Conservation (phyloP, 2,797 vertebrate species). For the Sebastes wilsoni region DNA sequence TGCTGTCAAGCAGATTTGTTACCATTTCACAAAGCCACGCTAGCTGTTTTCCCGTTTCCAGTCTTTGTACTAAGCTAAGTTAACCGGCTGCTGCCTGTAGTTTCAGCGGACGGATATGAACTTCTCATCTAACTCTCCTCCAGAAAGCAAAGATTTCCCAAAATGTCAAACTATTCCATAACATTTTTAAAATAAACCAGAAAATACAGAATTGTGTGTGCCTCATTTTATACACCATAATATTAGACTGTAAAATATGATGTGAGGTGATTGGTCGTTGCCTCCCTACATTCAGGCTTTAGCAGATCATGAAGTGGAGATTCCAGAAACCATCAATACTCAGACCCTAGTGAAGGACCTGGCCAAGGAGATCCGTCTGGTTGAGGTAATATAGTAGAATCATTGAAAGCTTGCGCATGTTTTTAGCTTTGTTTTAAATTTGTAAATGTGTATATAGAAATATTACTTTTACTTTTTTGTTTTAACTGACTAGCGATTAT, state of each 20-base stretch:
- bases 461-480: not conserved
- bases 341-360: slow-evolving; percentile 91
- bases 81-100: not conserved
- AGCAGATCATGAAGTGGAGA: slow-evolving; percentile 90
- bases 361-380: slow-evolving; percentile 92
- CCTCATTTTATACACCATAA: not conserved
- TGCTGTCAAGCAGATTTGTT: not conserved
- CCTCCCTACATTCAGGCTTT: slow-evolving; percentile 80
- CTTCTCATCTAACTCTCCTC: not conserved
- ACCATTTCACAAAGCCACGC: not conserved
- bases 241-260: not conserved
- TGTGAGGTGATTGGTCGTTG: slow-evolving; percentile 1
- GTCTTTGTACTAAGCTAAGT: not conserved
- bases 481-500: not conserved
- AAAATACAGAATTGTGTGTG: not conserved
- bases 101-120: not conserved
- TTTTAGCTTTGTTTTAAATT: not conserved
- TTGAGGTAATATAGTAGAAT: slow-evolving; percentile 83
- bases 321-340: slow-evolving; percentile 92
- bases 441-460: not conserved
- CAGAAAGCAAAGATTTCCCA: not conserved
- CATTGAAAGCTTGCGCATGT: not conserved
- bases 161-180: not conserved
- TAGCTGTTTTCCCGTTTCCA: not conserved
- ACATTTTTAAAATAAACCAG: not conserved